These are phyloP conservation scores for Asobara japonica DNA, from an alignment of 1,140 invertebrate genomes.

Conservation along the genomic window DNA sequence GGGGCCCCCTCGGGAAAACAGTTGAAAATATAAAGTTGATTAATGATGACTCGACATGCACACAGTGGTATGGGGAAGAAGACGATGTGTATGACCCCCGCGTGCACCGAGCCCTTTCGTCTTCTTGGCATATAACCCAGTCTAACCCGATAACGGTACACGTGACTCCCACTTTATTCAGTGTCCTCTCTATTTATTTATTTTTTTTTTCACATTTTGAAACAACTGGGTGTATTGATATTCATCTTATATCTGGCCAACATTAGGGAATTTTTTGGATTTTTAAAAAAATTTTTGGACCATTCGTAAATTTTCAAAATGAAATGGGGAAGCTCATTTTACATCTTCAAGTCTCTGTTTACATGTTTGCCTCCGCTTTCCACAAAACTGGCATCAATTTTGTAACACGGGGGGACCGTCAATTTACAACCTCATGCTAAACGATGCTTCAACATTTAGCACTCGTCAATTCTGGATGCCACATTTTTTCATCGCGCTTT, in stretches of 20 bases:
- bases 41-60: slow-evolving; percentile 15
- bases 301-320: too few relatives aligned
- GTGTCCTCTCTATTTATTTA: background rate
- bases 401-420: background rate
- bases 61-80: slow-evolving; percentile 9
- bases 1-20: background rate
- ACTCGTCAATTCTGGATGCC: too few relatives aligned
- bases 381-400: background rate
- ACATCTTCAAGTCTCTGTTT: background rate
- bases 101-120: slow-evolving; percentile 12
- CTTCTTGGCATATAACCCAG: slow-evolving; percentile 12
- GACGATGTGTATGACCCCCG: slow-evolving; percentile 10
- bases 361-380: background rate
- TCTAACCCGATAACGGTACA: slow-evolving; percentile 13
- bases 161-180: slow-evolving; percentile 5
- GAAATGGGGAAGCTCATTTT: too few relatives aligned
- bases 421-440: too few relatives aligned
- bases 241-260: too few relatives aligned
- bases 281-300: too few relatives aligned
- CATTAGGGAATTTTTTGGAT: too few relatives aligned
- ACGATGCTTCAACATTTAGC: too few relatives aligned
- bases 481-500: too few relatives aligned
- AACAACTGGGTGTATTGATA: too few relatives aligned
- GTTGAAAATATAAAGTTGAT: slow-evolving; percentile 17
- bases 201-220: background rate